A percentile compares a stretch with the other conserved stretches of the same genome.
These are phyloP conservation scores for Thysanoteuthis rhombus DNA, from an alignment of 2,888 invertebrate genomes.

Conservation along the genomic window DNA sequence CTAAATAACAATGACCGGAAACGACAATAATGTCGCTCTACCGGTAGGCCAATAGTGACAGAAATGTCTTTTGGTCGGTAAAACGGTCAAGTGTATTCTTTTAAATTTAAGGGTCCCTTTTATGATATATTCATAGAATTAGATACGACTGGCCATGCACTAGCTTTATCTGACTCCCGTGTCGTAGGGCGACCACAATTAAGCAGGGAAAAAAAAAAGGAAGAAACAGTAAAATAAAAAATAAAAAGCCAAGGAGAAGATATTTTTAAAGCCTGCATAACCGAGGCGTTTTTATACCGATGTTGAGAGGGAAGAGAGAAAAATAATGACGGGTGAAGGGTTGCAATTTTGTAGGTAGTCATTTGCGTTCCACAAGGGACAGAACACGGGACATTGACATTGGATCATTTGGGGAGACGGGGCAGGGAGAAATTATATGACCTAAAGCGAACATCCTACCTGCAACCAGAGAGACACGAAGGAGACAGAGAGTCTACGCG, in stretches of 20 bases:
- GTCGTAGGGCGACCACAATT: too few relatives aligned
- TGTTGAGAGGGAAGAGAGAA: neutral
- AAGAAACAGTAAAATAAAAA: neutral
- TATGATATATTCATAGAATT: too few relatives aligned
- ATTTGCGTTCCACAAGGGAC: neutral
- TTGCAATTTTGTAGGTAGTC: neutral
- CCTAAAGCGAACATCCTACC: neutral
- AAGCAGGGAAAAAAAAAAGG: neutral
- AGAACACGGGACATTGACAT: neutral
- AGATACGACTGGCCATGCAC: too few relatives aligned
- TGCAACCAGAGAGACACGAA: neutral
- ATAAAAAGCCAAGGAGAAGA: neutral
- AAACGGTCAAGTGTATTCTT: too few relatives aligned
- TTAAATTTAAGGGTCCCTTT: too few relatives aligned
- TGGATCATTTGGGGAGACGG: neutral
- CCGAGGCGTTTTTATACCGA: too few relatives aligned
- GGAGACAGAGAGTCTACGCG: neutral
- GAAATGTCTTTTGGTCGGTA: too few relatives aligned
- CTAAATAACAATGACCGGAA: too few relatives aligned
- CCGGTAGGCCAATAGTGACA: too few relatives aligned
- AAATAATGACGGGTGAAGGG: neutral
- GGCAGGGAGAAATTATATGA: neutral
- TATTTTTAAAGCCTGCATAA: too few relatives aligned
- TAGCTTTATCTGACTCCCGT: too few relatives aligned
- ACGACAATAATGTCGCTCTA: too few relatives aligned